Conservation (phyloP, 2,888 invertebrate genomes). For the Anoplius nigerrimus region DNA sequence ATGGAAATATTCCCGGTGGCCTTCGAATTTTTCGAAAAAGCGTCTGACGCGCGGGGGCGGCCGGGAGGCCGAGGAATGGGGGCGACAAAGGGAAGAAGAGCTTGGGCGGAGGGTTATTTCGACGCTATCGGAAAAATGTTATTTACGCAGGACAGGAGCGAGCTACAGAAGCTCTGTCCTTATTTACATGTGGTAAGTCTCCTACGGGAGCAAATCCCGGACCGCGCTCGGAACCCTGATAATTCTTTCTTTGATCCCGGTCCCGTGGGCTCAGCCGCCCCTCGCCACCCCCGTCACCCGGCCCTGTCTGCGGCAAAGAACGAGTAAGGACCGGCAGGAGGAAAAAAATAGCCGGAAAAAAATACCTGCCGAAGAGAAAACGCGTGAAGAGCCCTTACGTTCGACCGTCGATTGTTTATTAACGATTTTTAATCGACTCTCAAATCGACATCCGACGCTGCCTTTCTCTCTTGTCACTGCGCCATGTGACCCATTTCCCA, state of each 20-base stretch:
- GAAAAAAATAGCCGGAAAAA: slow-evolving; percentile 47
- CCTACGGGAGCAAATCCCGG: slow-evolving; percentile 75
- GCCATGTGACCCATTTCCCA: no score
- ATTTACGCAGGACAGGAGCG: slow-evolving; percentile 70
- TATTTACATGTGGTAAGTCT: slow-evolving; percentile 76
- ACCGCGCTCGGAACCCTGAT: slow-evolving; percentile 73
- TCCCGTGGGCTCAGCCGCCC: slow-evolving; percentile 66
- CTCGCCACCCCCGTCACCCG: slow-evolving; percentile 35
- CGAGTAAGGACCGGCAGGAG: slow-evolving; percentile 57
- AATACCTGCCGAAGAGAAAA: slow-evolving; percentile 44
- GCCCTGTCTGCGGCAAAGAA: slow-evolving; percentile 55
- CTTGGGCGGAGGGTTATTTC: slow-evolving; percentile 58
- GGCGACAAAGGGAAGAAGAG: slow-evolving; percentile 35
- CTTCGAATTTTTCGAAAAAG: neutral
- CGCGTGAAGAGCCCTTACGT: no score
- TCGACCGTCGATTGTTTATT: no score
- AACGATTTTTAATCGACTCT: no score
- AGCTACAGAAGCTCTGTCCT: slow-evolving; percentile 70
- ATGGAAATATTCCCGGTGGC: neutral
- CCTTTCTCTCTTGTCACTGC: no score
- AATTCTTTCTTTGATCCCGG: slow-evolving; percentile 75
- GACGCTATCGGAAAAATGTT: slow-evolving; percentile 73
- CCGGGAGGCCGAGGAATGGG: no score
- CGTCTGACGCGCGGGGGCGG: slow-evolving; percentile 29
- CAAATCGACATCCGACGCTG: no score